These are phyloP conservation scores for Cheilosia urbana DNA, from an alignment of 2,888 invertebrate genomes.

Conservation along the genomic window DNA sequence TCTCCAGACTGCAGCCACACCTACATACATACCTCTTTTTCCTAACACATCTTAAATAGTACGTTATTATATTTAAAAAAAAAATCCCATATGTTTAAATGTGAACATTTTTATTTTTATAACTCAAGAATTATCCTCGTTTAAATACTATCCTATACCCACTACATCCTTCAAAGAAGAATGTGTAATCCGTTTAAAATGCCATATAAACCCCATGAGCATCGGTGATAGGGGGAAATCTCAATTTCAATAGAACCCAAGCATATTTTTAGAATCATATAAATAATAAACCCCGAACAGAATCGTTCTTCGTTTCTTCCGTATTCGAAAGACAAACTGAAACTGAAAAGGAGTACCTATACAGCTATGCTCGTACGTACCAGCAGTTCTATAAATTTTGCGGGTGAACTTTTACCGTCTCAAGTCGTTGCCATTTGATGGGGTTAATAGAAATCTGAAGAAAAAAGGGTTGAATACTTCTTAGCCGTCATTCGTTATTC, in stretches of 20 bases:
- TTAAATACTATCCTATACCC: slow-evolving; percentile 6
- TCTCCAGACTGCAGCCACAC: too few species aligned
- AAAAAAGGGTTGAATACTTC: slow-evolving; percentile 41
- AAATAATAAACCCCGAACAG: slow-evolving; percentile 24
- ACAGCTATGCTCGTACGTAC: too few species aligned
- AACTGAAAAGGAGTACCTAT: slow-evolving; percentile 20
- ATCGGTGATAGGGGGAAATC: slow-evolving; percentile 11
- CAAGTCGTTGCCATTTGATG: slow-evolving; percentile 48
- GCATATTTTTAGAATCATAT: slow-evolving; percentile 33
- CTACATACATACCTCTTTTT: too few species aligned
- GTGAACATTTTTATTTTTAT: not conserved
- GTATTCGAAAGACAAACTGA: slow-evolving; percentile 3
- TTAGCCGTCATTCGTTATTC: slow-evolving; percentile 1
- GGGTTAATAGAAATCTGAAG: slow-evolving; percentile 42
- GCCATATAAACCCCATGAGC: slow-evolving; percentile 4
- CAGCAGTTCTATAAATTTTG: slow-evolving; percentile 20
- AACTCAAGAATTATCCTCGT: slow-evolving; percentile 1
- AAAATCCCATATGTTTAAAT: not conserved
- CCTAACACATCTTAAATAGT: too few species aligned
- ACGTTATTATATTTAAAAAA: not conserved
- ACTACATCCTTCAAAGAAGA: slow-evolving; percentile 3
- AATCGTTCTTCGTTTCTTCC: slow-evolving; percentile 17
- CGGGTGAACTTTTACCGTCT: slow-evolving; percentile 35
- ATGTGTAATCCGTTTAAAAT: slow-evolving; percentile 42
- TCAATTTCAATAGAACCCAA: slow-evolving; percentile 39